These are phyloP conservation scores for Sussaba pulchella DNA, from an alignment of 2,888 invertebrate species.

Conservation along the genomic window DNA sequence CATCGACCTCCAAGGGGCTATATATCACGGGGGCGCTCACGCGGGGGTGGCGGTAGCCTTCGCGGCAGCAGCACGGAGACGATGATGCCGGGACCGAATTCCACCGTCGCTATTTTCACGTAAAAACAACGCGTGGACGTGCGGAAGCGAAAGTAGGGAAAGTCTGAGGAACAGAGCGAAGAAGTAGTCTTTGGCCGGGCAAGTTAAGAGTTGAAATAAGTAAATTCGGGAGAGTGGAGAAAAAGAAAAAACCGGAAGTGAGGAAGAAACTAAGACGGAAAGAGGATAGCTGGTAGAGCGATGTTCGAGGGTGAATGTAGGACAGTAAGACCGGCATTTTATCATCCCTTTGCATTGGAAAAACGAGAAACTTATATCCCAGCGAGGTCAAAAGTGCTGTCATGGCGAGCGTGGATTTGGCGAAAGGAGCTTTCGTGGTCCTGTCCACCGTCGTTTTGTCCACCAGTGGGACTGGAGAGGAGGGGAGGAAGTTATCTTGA, in stretches of 20 bases:
- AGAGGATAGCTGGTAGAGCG: conserved; percentile 45
- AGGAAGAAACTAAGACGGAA: conserved; percentile 54
- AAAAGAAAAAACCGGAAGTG: conserved; percentile 53
- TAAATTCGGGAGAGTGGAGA: conserved; percentile 49
- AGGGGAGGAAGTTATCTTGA: conserved; percentile 79
- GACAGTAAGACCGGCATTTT: conserved; percentile 77
- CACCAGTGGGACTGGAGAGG: conserved; percentile 46
- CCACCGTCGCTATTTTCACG: conserved; percentile 29
- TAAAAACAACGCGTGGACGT: conserved; percentile 32
- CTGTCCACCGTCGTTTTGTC: conserved; percentile 64
- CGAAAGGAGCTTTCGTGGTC: conserved; percentile 50
- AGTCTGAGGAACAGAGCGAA: conserved; percentile 38
- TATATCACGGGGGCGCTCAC: conserved; percentile 84
- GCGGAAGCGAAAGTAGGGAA: conserved; percentile 35
- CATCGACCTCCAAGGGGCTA: conserved; percentile 87
- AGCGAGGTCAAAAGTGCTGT: conserved; percentile 50
- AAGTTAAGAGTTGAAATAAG: conserved; percentile 18
- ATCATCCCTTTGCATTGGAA: conserved; percentile 70
- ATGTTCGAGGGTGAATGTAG: conserved; percentile 72
- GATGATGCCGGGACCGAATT: conserved; percentile 13
- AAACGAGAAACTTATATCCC: conserved; percentile 48
- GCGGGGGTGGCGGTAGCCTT: conserved; percentile 61
- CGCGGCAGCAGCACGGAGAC: conserved; percentile 28
- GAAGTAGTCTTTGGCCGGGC: conserved; percentile 38
- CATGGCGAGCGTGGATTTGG: conserved; percentile 48